Evolutionary conservation across 1,140 invertebrate species (phyloP).

Genomic region (Dolichoris vasculosae): DNA sequence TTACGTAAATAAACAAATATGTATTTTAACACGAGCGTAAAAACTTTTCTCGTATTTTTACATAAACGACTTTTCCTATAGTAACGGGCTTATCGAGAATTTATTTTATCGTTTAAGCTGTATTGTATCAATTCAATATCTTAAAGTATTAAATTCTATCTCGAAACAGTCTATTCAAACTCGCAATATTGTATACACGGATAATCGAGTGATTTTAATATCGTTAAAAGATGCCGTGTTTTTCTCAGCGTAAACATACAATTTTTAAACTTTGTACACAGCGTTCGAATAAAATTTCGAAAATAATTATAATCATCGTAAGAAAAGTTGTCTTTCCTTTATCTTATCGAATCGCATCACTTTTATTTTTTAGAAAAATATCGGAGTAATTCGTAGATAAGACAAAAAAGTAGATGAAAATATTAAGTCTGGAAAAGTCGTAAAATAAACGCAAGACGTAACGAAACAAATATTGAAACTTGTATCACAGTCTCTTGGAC

Average conservation of each 20-base stretch:
- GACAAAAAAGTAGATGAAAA: neutral
- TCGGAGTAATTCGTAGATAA: neutral
- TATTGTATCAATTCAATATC: neutral
- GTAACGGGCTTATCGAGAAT: neutral
- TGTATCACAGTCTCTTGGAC: neutral
- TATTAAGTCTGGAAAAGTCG: neutral
- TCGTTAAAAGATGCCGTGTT: neutral
- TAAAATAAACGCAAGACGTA: neutral
- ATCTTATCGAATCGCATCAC: neutral
- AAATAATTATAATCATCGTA: neutral
- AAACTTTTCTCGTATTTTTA: neutral
- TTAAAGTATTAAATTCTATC: neutral
- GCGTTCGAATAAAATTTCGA: neutral
- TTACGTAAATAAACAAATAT: neutral
- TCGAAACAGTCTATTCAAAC: neutral
- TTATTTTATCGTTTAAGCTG: neutral
- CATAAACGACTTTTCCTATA: neutral
- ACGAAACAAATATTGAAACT: neutral
- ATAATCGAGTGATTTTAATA: neutral
- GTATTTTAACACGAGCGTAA: neutral
- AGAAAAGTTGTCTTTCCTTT: neutral
- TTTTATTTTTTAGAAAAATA: neutral
- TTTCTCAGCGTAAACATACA: neutral
- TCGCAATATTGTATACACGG: neutral
- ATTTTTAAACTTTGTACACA: neutral